Base-by-base conservation (phyloP, 2,888 invertebrate genomes). In the Polyommatus iphigenia region DNA sequence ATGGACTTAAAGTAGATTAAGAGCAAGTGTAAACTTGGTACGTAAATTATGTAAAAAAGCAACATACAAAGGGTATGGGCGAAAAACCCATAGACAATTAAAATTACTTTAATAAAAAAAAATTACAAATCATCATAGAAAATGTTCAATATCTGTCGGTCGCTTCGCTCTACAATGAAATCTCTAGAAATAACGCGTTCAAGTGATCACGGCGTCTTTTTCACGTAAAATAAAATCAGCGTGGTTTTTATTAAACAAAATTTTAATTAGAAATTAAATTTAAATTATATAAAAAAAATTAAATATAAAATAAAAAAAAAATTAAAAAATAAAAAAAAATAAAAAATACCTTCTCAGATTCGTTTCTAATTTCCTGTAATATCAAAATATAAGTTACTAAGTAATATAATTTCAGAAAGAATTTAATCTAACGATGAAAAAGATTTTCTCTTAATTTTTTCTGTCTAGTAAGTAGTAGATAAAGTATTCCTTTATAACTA, bases 321-420 rank as follows among this genome's bases (percentile, higher is more conserved):
- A n/a, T n/a, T n/a, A n/a, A n/a, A n/a, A n/a, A n/a, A n/a, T n/a
- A n/a, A n/a, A n/a, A n/a, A n/a, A n/a, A n/a, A n/a, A n/a, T n/a
- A n/a, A n/a, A 72, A 75, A 18, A 29, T 54, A 50, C 29, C 20
- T 46, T 24, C 24, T 50, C 24, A 20, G 46, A 73, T 24, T 73
- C 15, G 50, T 50, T 54, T 75, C 54, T 24, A 18, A 75, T 75
- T 75, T 54, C 54, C 75, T 75, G 75, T 6, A 73, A 24, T 20
- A n/a, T 50, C 50, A 18, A 13, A 73, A 73, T 50, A 46, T 2
- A 24, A 50, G 15, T 13, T 5, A 7, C 8, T 5, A 18, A 18
- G 24, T 2, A 73, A 13, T 73, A 20, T n/a, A n/a, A n/a, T 13
- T 73, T 13, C 13, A 18, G 18, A 54, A 2, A 24, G 6, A 20